Percentiles rank a stretch among this genome's conserved stretches.
Evolutionary conservation across 2,888 invertebrate genomes (phyloP).

Genomic region (Panorpa germanica): DNA sequence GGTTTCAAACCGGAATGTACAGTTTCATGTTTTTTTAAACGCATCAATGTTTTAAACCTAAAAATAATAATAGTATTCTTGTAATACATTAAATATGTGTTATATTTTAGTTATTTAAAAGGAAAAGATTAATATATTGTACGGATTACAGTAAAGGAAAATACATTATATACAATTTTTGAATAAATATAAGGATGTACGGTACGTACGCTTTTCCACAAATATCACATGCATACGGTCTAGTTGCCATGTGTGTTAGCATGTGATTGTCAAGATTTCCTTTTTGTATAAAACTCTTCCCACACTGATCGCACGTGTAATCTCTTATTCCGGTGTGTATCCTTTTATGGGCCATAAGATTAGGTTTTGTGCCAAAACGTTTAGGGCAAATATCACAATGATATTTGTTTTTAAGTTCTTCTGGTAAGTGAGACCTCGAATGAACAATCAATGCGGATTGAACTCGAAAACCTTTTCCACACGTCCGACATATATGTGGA

Average conservation of each 20-base stretch:
- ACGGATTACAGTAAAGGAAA: no score
- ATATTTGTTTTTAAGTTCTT: conserved; percentile 10
- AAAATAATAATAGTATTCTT: no score
- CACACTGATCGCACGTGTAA: conserved; percentile 27
- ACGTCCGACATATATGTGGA: conserved; percentile 14
- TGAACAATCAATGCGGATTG: conserved; percentile 14
- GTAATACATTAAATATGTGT: no score
- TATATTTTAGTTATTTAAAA: background rate
- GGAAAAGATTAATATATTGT: no score
- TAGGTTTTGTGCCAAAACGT: conserved; percentile 13
- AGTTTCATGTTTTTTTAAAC: conserved; percentile 25
- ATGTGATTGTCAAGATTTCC: conserved; percentile 29
- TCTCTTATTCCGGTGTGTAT: conserved; percentile 15
- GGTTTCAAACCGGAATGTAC: conserved; percentile 39
- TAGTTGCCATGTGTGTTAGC: conserved; percentile 26
- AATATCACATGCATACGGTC: conserved; percentile 23
- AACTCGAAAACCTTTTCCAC: conserved; percentile 16
- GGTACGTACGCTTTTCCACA: conserved; percentile 22
- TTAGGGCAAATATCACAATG: conserved; percentile 13
- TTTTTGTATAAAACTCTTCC: conserved; percentile 26
- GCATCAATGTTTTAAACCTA: conserved; percentile 17
- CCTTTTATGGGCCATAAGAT: conserved; percentile 15
- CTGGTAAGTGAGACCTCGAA: conserved; percentile 13
- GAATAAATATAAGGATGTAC: no score
- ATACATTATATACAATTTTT: no score